phyloP scores from a whole-genome alignment of 2,113 vertebrate genomes.

The Pluvialis apricaria region DNA sequence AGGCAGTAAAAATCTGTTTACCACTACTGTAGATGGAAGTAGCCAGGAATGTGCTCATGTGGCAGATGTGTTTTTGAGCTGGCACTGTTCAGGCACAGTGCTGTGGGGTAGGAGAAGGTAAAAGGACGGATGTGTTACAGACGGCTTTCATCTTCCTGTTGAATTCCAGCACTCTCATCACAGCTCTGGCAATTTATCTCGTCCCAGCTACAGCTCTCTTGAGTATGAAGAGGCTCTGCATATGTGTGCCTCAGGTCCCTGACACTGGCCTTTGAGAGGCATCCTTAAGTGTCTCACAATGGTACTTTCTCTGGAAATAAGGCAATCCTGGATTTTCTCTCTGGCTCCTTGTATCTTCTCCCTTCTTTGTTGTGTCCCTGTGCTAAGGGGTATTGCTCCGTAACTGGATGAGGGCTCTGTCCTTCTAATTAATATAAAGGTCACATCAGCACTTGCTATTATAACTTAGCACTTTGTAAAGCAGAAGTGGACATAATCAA shows the following conservation, averaged over 20 bases:
- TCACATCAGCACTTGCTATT: not conserved
- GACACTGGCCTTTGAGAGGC: not conserved
- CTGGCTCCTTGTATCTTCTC: not conserved
- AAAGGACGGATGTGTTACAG: not conserved
- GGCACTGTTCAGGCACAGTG: not conserved
- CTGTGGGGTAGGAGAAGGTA: not conserved
- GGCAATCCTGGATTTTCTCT: not conserved
- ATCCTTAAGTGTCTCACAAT: not conserved
- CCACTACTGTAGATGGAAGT: not conserved
- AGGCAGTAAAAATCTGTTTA: not conserved
- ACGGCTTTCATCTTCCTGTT: not conserved
- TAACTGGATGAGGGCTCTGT: not conserved
- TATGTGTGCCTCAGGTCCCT: not conserved
- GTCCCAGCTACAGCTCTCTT: not conserved
- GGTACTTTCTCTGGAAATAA: not conserved
- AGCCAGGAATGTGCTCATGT: not conserved
- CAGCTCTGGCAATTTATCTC: not conserved
- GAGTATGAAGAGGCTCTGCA: not conserved
- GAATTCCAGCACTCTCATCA: not conserved
- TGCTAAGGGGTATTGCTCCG: not conserved
- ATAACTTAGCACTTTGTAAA: not conserved
- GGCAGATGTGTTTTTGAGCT: not conserved
- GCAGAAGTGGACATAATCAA: not conserved
- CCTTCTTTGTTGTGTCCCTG: not conserved
- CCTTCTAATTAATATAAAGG: not conserved